phyloP scores from a whole-genome alignment of 1,140 invertebrate species.

The Penaeus indicus region DNA sequence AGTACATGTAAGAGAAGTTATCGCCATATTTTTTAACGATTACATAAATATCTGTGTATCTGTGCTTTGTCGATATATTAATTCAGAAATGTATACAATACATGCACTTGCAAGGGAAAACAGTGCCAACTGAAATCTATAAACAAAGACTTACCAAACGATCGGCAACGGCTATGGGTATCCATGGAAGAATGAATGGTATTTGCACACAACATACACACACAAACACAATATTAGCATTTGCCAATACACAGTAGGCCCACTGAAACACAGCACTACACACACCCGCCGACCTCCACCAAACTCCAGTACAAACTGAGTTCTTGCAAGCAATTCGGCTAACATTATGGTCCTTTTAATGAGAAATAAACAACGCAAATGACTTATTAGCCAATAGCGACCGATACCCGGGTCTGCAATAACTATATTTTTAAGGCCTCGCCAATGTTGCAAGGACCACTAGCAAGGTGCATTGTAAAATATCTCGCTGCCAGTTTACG shows the following conservation, averaged over 20 bases:
- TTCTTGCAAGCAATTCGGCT: slow-evolving; percentile 64
- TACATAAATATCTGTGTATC: slow-evolving; percentile 31
- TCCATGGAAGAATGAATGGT: too few relatives aligned
- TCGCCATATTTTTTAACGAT: slow-evolving; percentile 43
- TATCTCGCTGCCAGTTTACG: slow-evolving; percentile 62
- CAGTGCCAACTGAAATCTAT: too few relatives aligned
- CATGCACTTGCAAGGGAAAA: too few relatives aligned
- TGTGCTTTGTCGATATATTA: too few relatives aligned
- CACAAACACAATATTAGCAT: neutral
- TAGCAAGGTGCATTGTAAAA: slow-evolving; percentile 64
- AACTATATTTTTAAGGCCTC: slow-evolving; percentile 65
- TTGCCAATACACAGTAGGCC: neutral
- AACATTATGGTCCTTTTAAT: slow-evolving; percentile 64
- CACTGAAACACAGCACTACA: slow-evolving; percentile 32
- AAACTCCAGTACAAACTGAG: slow-evolving; percentile 57
- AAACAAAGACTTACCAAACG: too few relatives aligned
- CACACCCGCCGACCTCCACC: slow-evolving; percentile 55
- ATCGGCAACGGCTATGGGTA: too few relatives aligned
- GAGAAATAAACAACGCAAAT: slow-evolving; percentile 65
- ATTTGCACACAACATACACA: too few relatives aligned
- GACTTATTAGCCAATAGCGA: slow-evolving; percentile 65
- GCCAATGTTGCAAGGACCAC: slow-evolving; percentile 64
- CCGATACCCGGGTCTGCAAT: slow-evolving; percentile 59
- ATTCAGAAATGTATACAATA: too few relatives aligned
- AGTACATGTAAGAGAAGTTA: slow-evolving; percentile 30